Percentiles rank a stretch among this genome's conserved stretches.
Evolutionary conservation across 2,113 vertebrate genomes (phyloP).

Genomic region (Perccottus glenii): DNA sequence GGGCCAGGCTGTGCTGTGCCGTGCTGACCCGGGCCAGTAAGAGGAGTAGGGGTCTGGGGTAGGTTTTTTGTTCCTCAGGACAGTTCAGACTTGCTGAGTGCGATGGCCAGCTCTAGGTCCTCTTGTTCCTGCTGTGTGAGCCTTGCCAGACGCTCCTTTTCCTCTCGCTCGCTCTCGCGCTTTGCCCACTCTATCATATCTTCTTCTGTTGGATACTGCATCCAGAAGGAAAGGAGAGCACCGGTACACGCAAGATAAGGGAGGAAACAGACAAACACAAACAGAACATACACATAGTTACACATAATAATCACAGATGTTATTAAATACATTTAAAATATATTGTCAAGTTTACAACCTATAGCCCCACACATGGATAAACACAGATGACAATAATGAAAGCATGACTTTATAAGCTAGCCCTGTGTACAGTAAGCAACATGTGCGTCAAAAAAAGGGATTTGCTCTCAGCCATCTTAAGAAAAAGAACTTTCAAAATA

Average conservation of each 20-base stretch:
- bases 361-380: background rate
- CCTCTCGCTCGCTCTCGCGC: constrained; percentile 96
- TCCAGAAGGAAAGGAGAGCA: background rate
- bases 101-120: constrained; percentile 98
- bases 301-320: constrained; percentile 22
- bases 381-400: background rate
- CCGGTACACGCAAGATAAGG: constrained; percentile 11
- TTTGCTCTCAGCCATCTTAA: too few relatives aligned
- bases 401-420: too few relatives aligned
- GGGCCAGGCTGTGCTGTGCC: constrained; percentile 49
- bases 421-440: too few relatives aligned
- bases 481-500: too few relatives aligned
- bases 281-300: constrained; percentile 41
- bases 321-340: background rate
- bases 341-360: background rate
- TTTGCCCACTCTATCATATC: constrained; percentile 99
- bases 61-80: constrained; percentile 81
- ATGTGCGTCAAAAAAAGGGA: too few relatives aligned
- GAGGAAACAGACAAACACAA: constrained; percentile 27
- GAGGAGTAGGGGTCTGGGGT: background rate
- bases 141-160: constrained; percentile 92
- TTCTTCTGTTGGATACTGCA: constrained; percentile 95
- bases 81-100: constrained; percentile 98
- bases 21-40: constrained; percentile 32
- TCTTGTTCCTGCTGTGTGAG: constrained; percentile 97